phyloP scores from a whole-genome alignment of 1,140 invertebrate genomes.

The Macrobrachium rosenbergii region DNA sequence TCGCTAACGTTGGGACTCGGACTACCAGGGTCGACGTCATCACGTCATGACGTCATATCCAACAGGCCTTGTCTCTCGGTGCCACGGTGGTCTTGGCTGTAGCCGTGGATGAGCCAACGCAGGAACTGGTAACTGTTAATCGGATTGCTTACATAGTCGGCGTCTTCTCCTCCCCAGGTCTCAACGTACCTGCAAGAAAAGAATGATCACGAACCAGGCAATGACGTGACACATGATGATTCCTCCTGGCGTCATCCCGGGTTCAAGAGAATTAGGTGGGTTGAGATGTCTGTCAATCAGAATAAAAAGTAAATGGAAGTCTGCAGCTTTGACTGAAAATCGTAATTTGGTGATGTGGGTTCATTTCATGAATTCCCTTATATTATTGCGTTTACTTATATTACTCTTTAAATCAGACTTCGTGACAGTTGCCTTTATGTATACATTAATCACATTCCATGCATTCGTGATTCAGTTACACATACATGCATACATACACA shows the following conservation, averaged over 20 bases:
- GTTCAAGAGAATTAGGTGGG: neutral
- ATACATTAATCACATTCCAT: too few species aligned
- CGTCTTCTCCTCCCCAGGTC: conserved; percentile 22
- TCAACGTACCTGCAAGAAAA: conserved; percentile 30
- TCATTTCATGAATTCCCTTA: neutral
- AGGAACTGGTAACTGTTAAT: conserved; percentile 54
- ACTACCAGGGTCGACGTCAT: too few species aligned
- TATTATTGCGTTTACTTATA: neutral
- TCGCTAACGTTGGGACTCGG: too few species aligned
- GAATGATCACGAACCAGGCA: neutral
- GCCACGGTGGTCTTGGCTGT: too few species aligned
- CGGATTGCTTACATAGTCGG: conserved; percentile 45
- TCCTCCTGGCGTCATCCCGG: neutral
- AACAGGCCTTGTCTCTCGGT: too few species aligned
- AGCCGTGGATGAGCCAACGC: conserved; percentile 37
- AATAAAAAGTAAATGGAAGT: neutral
- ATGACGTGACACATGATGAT: neutral
- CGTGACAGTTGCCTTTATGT: too few species aligned
- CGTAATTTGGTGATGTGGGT: neutral
- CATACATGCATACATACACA: neutral
- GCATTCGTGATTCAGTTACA: too few species aligned
- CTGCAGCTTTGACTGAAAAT: too few species aligned
- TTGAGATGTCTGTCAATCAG: too few species aligned
- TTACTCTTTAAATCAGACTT: neutral
- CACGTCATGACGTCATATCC: too few species aligned